Evolutionary conservation across 2,888 invertebrate genomes (phyloP), one percentile per base, ranked within the genome.

Genomic region (Hydriomena furcata): DNA sequence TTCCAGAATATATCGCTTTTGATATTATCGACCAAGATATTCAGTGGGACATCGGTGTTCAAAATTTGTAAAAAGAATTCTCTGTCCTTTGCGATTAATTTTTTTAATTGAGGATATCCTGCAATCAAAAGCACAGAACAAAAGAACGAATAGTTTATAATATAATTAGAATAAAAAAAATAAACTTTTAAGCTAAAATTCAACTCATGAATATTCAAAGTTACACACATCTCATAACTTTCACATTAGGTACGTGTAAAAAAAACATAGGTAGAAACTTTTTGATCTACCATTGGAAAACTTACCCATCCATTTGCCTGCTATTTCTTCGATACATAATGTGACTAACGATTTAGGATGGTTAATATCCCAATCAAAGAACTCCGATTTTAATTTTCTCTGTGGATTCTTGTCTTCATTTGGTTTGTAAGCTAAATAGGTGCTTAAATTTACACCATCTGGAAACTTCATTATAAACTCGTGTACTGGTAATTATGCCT

Each of bases 1-100:
- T 83, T 86, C 91, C 91, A 91, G 69, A 91, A 91, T 54, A 86
- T 75, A 55, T 91, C 87, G 63, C 78, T 84, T 67, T 83, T 81
- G 21, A 91, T 86, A 60, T 87, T 86, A 47, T 88, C 86, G 0
- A 87, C 87, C 54, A 91, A 68, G 54, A 87, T 78, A 66, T 84
- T 78, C 10, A 91, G 71, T 1, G 89, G 81, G 0, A 84, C 76
- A 51, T 85, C 67, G 1, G 83, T 84, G 30, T 83, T 73, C 11
- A 91, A 65, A 44, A 86, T 76, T 76, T 86, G 80, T 17, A 91
- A 59, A 58, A 91, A 88, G 12, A 77, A 65, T 63, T 90, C 85
- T 27, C 82, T 75, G 59, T 91, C 90, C 63, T 87, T 85, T 8
- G 80, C 68, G 42, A 84, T 69, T n/a, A 89, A 65, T 27, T 81